Evolutionary conservation across 2,888 invertebrate genomes (phyloP), one percentile per base, ranked within the genome.

Genomic region (Napeogenes sylphis): DNA sequence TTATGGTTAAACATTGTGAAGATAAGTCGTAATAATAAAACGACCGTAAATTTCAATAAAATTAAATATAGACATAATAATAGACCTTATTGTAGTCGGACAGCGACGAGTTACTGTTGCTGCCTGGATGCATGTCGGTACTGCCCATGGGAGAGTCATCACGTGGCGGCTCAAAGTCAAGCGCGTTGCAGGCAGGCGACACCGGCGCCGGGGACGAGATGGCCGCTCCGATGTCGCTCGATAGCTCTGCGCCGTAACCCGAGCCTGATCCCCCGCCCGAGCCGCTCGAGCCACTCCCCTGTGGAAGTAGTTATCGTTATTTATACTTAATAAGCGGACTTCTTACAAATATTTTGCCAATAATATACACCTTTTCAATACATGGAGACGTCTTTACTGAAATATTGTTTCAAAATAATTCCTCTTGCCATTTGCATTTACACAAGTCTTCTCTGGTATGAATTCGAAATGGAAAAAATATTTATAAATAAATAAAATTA

Each of bases 161-260:
- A 60, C 79, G 79, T 62, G 87, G 94, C 58, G 95, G 95, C 77
- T 95, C 95, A 80, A 95, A 95, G 83, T 95, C 95, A 59, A 94
- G 93, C 73, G 93, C 93, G 45, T 92, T 93, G 70, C 94, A 86
- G 71, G 92, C 93, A 32, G 95, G 94, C 53, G 95, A 94, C 58
- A 92, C 92, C 51, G 93, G 92, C 70, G 93, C 93, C 12, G 94
- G 94, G 55, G 94, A 94, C 65, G 95, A 94, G 75, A 95, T 95
- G 59, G 94, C 95, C 10, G 95, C 95, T 76, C 94, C 95, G 77
- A 95, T 95, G 79, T 95, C 95, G 62, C 94, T 93, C 64, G 94
- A 94, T 70, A 95, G 87, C 79, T 95, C 95, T 53, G 94, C 94
- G 81, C 94, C 94, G 77, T 87, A 85, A 54, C 71, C 75, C 63